Conservation (phyloP, 64 coral and sea anemone genomes). For the Platygyra sinensis region DNA sequence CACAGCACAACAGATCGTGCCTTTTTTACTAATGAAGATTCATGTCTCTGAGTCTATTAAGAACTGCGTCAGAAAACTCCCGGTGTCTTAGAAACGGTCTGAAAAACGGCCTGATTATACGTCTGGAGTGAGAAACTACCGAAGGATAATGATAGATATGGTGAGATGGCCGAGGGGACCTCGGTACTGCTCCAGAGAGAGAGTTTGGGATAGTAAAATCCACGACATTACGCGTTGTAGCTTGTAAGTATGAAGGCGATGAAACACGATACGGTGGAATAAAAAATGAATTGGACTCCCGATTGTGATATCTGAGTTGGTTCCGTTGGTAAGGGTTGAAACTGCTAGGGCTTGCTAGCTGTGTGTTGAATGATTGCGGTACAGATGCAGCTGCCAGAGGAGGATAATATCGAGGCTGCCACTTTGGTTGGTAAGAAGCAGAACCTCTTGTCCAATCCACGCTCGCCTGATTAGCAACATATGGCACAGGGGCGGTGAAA, state of each 20-base stretch:
- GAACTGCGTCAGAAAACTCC: slow-evolving; percentile 8
- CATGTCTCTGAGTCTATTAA: slow-evolving; percentile 9
- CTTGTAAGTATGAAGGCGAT: not conserved
- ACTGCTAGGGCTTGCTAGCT: not conserved
- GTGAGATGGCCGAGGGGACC: not conserved
- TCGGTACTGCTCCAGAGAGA: not conserved
- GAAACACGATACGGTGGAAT: not conserved
- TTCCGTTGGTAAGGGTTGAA: not conserved
- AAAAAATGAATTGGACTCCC: slow-evolving; percentile 15
- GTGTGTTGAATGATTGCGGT: not conserved
- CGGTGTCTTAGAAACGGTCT: not conserved
- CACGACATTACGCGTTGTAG: not conserved
- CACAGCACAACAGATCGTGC: no score
- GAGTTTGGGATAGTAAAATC: not conserved
- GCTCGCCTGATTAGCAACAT: not conserved
- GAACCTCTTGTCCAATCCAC: not conserved
- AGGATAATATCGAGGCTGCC: slow-evolving; percentile 1
- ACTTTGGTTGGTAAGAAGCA: not conserved
- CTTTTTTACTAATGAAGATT: not conserved
- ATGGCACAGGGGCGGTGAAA: not conserved
- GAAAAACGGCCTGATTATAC: not conserved
- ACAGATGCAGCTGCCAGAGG: not conserved
- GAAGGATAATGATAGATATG: slow-evolving; percentile 1
- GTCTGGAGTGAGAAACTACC: not conserved
- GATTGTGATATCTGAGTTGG: not conserved